These are phyloP conservation scores for Drosophila emarginata DNA, from an alignment of 2,888 invertebrate genomes.

Conservation along the genomic window DNA sequence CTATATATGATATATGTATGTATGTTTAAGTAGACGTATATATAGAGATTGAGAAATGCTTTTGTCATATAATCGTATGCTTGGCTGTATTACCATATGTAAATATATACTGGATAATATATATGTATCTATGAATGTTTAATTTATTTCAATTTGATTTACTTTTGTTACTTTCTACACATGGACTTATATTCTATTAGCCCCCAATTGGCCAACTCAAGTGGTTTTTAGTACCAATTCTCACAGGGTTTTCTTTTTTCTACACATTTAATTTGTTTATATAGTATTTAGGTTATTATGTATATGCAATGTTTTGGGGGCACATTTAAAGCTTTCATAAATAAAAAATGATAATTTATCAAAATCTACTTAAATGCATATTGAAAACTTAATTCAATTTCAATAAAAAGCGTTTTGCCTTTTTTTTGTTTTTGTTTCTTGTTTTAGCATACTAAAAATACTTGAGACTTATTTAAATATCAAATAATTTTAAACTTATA, in stretches of 20 bases:
- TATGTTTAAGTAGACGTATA: background rate
- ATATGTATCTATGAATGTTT: background rate
- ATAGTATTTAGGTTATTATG: slow-evolving; percentile 16
- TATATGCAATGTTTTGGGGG: slow-evolving; percentile 63
- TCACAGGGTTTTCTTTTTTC: slow-evolving; percentile 1
- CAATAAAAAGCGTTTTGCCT: slow-evolving; percentile 33
- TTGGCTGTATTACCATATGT: background rate
- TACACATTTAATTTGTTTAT: slow-evolving; percentile 9
- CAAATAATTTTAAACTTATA: slow-evolving; percentile 52
- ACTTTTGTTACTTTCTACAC: background rate
- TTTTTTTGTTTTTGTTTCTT: background rate
- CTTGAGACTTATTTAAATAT: slow-evolving; percentile 43
- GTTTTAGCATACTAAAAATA: slow-evolving; percentile 26
- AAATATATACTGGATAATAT: slow-evolving; percentile 1
- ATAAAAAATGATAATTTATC: slow-evolving; percentile 30
- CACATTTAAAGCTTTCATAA: slow-evolving; percentile 82
- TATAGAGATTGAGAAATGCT: background rate
- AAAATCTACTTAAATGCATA: slow-evolving; percentile 45
- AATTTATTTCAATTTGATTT: too few species aligned
- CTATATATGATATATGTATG: background rate
- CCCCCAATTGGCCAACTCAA: background rate
- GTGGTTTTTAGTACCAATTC: slow-evolving; percentile 3
- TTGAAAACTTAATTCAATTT: slow-evolving; percentile 41
- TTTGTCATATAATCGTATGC: too few species aligned
- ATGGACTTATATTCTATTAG: background rate